Conservation (phyloP, 2,113 vertebrate genomes). For the Blennius ocellaris region DNA sequence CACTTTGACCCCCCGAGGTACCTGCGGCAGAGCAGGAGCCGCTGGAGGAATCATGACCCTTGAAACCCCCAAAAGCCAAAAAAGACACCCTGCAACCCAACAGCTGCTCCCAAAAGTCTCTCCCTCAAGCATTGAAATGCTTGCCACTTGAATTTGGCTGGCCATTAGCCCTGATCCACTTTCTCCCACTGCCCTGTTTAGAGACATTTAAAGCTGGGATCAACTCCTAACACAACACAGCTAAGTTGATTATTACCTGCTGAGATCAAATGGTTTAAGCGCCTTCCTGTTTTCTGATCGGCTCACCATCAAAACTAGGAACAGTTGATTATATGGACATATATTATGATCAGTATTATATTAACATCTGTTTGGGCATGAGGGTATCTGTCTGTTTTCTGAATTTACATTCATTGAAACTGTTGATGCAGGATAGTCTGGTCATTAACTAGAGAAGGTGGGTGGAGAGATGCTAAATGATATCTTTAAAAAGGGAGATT, state of each 20-base stretch:
- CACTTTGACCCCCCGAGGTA: constrained; percentile 37
- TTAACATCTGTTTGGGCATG: not conserved
- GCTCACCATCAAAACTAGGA: not conserved
- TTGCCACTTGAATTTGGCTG: constrained; percentile 49
- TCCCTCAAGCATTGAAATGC: constrained; percentile 50
- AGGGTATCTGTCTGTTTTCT: not conserved
- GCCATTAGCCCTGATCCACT: constrained; percentile 33
- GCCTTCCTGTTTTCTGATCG: not conserved
- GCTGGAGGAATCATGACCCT: constrained; percentile 17
- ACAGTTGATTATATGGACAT: not conserved
- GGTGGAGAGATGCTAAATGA: not conserved
- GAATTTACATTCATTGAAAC: not conserved
- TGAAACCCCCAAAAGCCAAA: constrained; percentile 38
- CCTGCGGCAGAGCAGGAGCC: constrained; percentile 9
- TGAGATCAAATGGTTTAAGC: not conserved
- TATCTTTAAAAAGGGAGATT: no score
- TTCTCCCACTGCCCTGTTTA: not conserved
- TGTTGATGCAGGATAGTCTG: not conserved
- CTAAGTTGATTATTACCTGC: constrained; percentile 13
- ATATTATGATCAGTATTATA: not conserved
- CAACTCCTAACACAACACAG: not conserved
- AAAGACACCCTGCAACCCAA: constrained; percentile 63
- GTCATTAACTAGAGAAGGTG: not conserved
- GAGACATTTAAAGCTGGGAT: constrained; percentile 17
- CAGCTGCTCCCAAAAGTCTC: constrained; percentile 49